Evolutionary conservation across 2,797 vertebrate genomes (phyloP).

Genomic region (Pyrocephalus nanus): DNA sequence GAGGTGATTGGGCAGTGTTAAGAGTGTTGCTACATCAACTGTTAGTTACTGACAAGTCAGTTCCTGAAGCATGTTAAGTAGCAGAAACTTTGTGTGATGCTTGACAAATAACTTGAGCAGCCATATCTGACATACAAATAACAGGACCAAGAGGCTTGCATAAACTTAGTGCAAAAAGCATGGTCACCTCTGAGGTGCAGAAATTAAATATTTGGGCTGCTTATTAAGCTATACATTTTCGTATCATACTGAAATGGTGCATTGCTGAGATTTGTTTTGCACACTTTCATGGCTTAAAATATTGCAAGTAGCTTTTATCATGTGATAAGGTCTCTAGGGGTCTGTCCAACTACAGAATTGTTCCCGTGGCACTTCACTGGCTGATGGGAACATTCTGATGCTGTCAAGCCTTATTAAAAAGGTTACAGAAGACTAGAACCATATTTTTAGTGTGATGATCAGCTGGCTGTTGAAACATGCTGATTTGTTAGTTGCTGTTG

Average conservation of each 20-base stretch:
- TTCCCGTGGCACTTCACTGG: background rate
- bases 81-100: background rate
- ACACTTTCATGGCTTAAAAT: background rate
- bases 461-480: background rate
- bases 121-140: background rate
- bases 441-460: background rate
- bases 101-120: background rate
- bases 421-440: background rate
- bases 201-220: background rate
- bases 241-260: background rate
- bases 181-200: background rate
- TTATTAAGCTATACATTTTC: background rate
- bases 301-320: background rate
- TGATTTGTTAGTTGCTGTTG: background rate
- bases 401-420: background rate
- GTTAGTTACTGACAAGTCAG: background rate
- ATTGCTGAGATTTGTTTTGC: background rate
- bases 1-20: background rate
- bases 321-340: background rate
- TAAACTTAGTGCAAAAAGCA: background rate
- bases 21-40: background rate
- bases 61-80: background rate
- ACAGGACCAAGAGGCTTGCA: background rate
- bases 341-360: background rate
- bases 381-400: background rate